Evolutionary conservation across 2,888 invertebrate species (phyloP).

Genomic region (Eristalis intricaria): DNA sequence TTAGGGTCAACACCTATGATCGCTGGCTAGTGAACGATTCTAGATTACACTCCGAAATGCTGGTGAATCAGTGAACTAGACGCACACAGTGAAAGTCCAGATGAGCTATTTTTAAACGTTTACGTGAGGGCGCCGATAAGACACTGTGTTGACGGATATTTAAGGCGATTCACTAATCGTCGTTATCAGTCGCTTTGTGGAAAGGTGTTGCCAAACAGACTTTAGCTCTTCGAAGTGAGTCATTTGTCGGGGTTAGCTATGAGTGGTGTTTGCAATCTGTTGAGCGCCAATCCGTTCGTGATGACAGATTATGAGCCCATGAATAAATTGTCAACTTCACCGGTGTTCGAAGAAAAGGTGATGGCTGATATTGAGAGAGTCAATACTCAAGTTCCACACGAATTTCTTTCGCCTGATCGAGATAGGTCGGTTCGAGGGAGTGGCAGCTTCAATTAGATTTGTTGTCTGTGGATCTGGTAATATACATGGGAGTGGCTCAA

Average conservation of each 20-base stretch:
- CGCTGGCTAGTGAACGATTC: neutral
- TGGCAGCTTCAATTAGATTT: neutral
- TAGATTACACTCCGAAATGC: neutral
- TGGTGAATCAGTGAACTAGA: constrained; percentile 13
- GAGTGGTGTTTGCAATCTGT: neutral
- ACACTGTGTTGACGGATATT: neutral
- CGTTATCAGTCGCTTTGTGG: neutral
- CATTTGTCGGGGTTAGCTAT: neutral
- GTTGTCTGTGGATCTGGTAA: neutral
- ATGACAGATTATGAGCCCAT: neutral
- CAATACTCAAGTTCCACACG: neutral
- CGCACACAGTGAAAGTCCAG: constrained; percentile 13
- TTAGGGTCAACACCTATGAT: constrained; percentile 39
- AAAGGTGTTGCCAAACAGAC: neutral
- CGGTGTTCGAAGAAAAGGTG: neutral
- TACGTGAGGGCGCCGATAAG: constrained; percentile 8
- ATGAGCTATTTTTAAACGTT: constrained; percentile 19
- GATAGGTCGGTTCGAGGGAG: neutral
- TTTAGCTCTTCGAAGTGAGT: neutral
- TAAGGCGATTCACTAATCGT: neutral
- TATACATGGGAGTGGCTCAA: neutral
- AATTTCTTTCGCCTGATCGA: neutral
- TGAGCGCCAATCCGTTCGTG: neutral
- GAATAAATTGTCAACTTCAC: too few species aligned
- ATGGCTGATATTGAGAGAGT: neutral